Conservation (phyloP, 2,797 vertebrate species). For the Lophius americanus region DNA sequence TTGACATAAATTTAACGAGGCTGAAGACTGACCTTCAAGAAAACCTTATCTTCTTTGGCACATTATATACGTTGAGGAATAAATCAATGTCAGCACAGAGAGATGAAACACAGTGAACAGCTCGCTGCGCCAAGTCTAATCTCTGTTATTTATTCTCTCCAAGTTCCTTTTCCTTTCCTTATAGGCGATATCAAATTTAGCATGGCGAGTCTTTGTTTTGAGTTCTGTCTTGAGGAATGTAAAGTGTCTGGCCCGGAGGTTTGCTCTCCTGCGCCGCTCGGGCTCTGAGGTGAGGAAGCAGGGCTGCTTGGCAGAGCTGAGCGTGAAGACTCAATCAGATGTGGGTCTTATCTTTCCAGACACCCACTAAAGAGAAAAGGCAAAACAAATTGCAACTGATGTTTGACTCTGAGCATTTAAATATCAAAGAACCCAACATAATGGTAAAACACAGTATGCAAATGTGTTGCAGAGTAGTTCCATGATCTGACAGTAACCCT, state of each 20-base stretch:
- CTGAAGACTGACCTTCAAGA: slow-evolving; percentile 26
- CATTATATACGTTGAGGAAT: slow-evolving; percentile 13
- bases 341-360: slow-evolving; percentile 70
- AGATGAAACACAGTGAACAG: slow-evolving; percentile 33
- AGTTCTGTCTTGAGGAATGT: slow-evolving; percentile 62
- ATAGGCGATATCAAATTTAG: slow-evolving; percentile 46
- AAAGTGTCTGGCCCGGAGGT: slow-evolving; percentile 42
- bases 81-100: slow-evolving; percentile 22
- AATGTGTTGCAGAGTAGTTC: background rate
- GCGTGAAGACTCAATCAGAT: slow-evolving; percentile 55
- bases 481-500: background rate
- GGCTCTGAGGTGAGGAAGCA: slow-evolving; percentile 41
- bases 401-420: slow-evolving; percentile 30
- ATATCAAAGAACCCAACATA: background rate
- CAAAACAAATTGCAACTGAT: slow-evolving; percentile 44
- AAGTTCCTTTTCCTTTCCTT: slow-evolving; percentile 20
- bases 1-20: slow-evolving; percentile 3
- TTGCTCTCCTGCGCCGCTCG: slow-evolving; percentile 13
- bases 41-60: slow-evolving; percentile 32
- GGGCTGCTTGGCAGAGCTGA: slow-evolving; percentile 46
- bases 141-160: slow-evolving; percentile 36
- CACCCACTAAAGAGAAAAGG: slow-evolving; percentile 38
- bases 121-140: slow-evolving; percentile 33
- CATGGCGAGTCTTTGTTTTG: slow-evolving; percentile 52
- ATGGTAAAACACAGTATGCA: background rate